Conservation (phyloP, 2,888 invertebrate species). For the Merodon equestris region DNA sequence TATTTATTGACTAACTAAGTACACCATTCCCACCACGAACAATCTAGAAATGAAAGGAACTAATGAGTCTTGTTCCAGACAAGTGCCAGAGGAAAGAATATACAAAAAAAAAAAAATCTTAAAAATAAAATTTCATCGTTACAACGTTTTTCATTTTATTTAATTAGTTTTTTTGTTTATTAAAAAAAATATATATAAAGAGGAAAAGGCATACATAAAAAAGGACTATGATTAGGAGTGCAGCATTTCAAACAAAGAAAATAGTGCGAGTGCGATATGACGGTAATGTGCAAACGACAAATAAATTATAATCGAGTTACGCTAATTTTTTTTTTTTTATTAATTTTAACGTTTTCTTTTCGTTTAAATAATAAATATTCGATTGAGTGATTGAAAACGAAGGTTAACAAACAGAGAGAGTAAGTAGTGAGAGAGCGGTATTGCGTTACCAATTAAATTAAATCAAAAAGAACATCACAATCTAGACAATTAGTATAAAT, state of each 20-base stretch:
- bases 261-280: constrained; percentile 40
- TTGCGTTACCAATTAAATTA: constrained; percentile 2
- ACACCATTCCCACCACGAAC: constrained; percentile 61
- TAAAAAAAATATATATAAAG: constrained; percentile 42
- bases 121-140: too few species aligned
- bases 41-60: constrained; percentile 16
- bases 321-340: too few species aligned
- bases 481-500: constrained; percentile 30
- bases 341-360: too few species aligned
- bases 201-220: constrained; percentile 28
- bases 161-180: constrained; percentile 54
- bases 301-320: constrained; percentile 7
- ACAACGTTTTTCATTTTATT: too few species aligned
- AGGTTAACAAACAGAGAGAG: constrained; percentile 20
- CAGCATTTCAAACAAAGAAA: constrained; percentile 13
- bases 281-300: constrained; percentile 29
- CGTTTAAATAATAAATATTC: constrained; percentile 43
- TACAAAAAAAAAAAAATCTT: constrained; percentile 18
- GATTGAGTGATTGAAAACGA: constrained; percentile 30
- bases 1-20: constrained; percentile 31
- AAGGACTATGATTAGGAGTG: neutral
- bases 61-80: constrained; percentile 28
- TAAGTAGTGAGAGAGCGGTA: neutral
- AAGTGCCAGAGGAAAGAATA: constrained; percentile 39
- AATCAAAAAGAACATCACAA: constrained; percentile 32